phyloP scores from a whole-genome alignment of 2,797 vertebrate genomes.

The Vireo griseus region DNA sequence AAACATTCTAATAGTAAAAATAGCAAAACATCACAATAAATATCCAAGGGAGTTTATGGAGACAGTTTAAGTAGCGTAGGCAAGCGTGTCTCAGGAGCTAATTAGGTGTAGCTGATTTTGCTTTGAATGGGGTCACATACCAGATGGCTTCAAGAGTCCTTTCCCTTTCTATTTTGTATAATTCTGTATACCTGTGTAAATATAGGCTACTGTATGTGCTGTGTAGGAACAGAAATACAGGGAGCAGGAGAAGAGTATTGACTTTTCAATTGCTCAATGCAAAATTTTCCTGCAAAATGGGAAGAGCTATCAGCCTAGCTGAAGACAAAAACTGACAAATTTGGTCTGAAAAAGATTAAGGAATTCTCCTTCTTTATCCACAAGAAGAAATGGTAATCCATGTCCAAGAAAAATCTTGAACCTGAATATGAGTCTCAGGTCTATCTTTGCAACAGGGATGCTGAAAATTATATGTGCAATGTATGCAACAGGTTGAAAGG shows the following conservation, averaged over 20 bases:
- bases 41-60: background rate
- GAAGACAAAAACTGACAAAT: background rate
- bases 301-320: background rate
- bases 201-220: background rate
- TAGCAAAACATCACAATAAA: constrained; percentile 10
- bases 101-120: constrained; percentile 23
- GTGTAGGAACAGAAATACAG: background rate
- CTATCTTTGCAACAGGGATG: background rate
- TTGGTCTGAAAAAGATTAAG: background rate
- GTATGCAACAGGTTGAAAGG: background rate
- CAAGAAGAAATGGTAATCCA: background rate
- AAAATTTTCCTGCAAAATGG: background rate
- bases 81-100: background rate
- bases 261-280: background rate
- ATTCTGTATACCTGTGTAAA: background rate
- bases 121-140: background rate
- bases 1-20: constrained; percentile 24
- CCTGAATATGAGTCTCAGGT: background rate
- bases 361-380: background rate
- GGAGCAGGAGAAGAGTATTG: background rate
- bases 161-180: background rate
- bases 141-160: constrained; percentile 6
- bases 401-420: background rate
- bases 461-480: background rate
- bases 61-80: constrained; percentile 6